Base-by-base conservation (phyloP, 2,113 vertebrate genomes). In the Equus quagga region DNA sequence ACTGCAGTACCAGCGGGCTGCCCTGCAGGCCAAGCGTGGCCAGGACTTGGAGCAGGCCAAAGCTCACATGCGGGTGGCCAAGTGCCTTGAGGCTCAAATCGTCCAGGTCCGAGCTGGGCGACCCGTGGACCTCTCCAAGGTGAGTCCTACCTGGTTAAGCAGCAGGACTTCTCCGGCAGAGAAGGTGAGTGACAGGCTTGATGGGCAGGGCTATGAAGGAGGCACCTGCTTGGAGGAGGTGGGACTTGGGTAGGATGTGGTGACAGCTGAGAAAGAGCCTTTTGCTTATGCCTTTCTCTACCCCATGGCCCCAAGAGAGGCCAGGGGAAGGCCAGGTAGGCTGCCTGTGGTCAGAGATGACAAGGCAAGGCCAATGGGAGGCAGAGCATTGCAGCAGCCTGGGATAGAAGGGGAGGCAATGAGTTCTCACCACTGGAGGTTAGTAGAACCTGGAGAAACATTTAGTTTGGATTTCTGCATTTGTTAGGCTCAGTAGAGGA, bases 41-140 rank as follows among this genome's bases (percentile, higher is more conserved):
- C 99, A 99, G n/a, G 99, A 99, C 97, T 94, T 99, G 60, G 99
- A 99, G 83, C 99, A 99, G 98, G 99, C 99, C 2, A 99, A 99
- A 98, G 90, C 87, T 0, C 99, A 99, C 80, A 98, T 99, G 93
- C 99, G 99, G 86, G 99, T 99, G 23, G 99, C 99, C 5, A 99
- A 99, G 94, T 89, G 98, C 91, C 98, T 99, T 0, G 99, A 99
- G 69, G 90, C 94, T 88, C 97, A 98, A 94, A 96, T 98, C 64
- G 19, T 7, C 58, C 97, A 98, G 93, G 92, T 94, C 69, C 93
- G 97, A 76, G 95, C 94, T 0, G 98, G 98, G 64, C 95, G 33
- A 58, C 64, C 97, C 49, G 6, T 97, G 62, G 97, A 97, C 64
- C 93, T 98, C 21, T 94, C 98, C 19, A 97, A 98, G 98, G 98